Percentiles rank a stretch among this genome's conserved stretches.
Conservation (phyloP, 2,113 vertebrate species). For the Epinephelus fuscoguttatus region DNA sequence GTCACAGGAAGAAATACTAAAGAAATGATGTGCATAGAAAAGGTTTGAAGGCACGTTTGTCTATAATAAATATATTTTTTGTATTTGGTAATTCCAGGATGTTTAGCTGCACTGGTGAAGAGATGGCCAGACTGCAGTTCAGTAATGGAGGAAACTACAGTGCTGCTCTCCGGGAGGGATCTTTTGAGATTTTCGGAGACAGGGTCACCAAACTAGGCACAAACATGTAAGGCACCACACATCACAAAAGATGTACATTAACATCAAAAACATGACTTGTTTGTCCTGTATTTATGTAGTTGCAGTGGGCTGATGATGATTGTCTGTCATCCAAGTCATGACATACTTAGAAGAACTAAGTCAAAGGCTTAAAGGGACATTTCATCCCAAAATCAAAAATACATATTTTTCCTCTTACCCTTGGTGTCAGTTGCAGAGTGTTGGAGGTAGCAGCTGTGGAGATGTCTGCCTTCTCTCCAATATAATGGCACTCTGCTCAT, state of each 20-base stretch:
- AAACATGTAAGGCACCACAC: constrained; percentile 91
- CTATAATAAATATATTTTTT: not conserved
- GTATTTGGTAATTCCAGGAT: constrained; percentile 79
- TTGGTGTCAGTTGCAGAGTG: no score
- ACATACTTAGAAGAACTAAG: not conserved
- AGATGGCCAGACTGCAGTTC: constrained; percentile 88
- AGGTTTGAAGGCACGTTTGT: not conserved
- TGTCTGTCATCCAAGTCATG: not conserved
- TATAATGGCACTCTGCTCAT: no score
- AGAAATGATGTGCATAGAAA: not conserved
- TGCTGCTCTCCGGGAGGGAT: constrained; percentile 90
- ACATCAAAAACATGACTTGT: not conserved
- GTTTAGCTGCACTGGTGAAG: constrained; percentile 90
- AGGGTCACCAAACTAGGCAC: constrained; percentile 95
- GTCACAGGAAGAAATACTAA: not conserved
- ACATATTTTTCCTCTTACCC: no score
- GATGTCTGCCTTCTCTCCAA: no score
- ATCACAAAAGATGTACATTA: not conserved
- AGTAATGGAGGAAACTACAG: constrained; percentile 89
- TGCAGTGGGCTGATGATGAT: not conserved
- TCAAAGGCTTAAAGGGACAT: not conserved
- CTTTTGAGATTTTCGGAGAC: constrained; percentile 95
- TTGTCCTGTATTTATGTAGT: not conserved
- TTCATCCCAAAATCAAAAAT: no score
- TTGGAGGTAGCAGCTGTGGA: no score